Evolutionary conservation across 2,113 vertebrate species (phyloP).

Genomic region (Toxotes jaculatrix): DNA sequence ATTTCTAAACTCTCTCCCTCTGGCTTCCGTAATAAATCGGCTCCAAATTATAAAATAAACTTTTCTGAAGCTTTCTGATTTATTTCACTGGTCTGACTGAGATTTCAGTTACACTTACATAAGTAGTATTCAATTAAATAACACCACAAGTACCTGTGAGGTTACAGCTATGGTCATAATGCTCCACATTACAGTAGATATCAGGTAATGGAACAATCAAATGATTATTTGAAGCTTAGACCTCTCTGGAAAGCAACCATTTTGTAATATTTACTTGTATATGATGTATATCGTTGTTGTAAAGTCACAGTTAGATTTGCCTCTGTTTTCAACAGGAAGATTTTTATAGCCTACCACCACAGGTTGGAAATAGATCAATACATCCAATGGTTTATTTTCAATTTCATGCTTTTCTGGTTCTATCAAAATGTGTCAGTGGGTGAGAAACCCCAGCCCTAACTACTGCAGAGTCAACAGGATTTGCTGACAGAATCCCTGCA

Average conservation of each 20-base stretch:
- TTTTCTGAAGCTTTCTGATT: not conserved
- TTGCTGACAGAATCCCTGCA: conserved; percentile 64
- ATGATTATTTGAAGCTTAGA: not conserved
- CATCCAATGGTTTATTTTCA: conserved; percentile 78
- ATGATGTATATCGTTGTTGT: not conserved
- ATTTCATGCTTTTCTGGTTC: conserved; percentile 81
- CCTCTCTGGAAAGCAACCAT: conserved; percentile 8
- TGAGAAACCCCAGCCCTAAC: conserved; percentile 73
- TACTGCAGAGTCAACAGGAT: conserved; percentile 65
- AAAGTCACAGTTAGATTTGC: conserved; percentile 14
- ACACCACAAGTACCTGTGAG: not conserved
- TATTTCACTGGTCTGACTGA: not conserved
- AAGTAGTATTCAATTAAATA: not conserved
- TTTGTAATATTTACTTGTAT: conserved; percentile 15
- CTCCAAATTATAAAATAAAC: not conserved
- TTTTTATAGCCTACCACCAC: conserved; percentile 35
- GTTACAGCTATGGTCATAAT: not conserved
- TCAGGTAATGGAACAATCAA: not conserved
- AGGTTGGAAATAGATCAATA: conserved; percentile 72
- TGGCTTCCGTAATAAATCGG: conserved; percentile 7
- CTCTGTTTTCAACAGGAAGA: conserved; percentile 19
- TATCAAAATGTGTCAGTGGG: conserved; percentile 77
- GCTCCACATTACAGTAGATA: not conserved
- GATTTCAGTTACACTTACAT: not conserved
- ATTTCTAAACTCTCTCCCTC: conserved; percentile 10